phyloP scores from a whole-genome alignment of 1,140 invertebrate species.

The Hetaerina americana region DNA sequence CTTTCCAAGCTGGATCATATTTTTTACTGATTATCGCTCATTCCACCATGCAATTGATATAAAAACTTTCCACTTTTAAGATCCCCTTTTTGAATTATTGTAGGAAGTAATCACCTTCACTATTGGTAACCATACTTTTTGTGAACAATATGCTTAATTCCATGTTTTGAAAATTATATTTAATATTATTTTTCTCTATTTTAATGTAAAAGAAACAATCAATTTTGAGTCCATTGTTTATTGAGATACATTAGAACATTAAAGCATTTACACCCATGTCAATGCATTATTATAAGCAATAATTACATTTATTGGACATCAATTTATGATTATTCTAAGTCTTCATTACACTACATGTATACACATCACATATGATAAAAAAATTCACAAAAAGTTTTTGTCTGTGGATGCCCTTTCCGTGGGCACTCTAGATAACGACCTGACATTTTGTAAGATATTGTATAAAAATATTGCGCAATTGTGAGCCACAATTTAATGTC shows the following conservation, averaged over 20 bases:
- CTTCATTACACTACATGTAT: neutral
- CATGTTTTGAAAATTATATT: no score
- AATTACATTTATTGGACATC: neutral
- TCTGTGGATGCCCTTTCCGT: neutral
- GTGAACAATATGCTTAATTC: no score
- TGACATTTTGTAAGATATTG: neutral
- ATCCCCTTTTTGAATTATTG: no score
- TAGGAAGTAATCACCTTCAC: no score
- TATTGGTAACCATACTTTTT: no score
- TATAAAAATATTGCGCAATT: slow-evolving; percentile 1
- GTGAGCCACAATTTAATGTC: neutral
- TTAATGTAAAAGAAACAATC: no score
- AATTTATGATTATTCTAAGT: neutral
- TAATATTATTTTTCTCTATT: no score
- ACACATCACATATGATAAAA: neutral
- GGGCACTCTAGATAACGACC: neutral
- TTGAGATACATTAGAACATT: neutral
- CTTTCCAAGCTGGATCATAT: no score
- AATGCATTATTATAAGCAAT: neutral
- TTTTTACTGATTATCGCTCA: no score
- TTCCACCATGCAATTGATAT: no score
- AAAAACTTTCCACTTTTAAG: no score
- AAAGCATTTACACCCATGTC: neutral
- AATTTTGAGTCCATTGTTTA: neutral
- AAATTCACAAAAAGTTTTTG: neutral